Evolutionary conservation across 1,140 invertebrate species (phyloP), one percentile per base, ranked within the genome.

Genomic region (Pseudobourletiella spinata): DNA sequence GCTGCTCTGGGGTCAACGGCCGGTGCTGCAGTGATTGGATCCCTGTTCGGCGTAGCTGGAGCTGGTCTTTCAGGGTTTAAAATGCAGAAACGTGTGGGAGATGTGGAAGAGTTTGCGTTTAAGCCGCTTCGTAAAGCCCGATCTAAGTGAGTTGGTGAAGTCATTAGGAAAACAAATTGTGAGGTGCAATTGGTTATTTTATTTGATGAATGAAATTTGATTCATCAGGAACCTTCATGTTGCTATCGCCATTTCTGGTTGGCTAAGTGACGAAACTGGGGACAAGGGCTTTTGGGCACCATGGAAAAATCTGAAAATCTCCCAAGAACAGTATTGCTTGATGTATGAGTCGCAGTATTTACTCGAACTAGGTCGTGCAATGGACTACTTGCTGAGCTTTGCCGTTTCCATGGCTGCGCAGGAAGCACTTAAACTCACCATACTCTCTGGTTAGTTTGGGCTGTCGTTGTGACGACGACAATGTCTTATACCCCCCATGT

Each of bases 371-470:
- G 84, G 85, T 3, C 74, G 79, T 67, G 82, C 82, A 14, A 77
- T 85, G 65, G 83, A 85, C 61, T 83, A 84, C 63, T 76, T 85
- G 30, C 73, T 85, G 20, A 80, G 77, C 62, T 82, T 84, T 66
- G 85, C 83, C 39, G 78, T 86, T 24, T 78, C 80, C 15, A 78
- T 84, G 73, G 84, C 84, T 18, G 82, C 84, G 11, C 84, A 86
- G 71, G 84, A 87, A 73, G 82, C 83, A n/a, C 76, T 88, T 0
- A 86, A 87, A 73, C 83, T 83, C 62, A 87, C 86, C 20, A 79
- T 86, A 57, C 73, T 88, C 16, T 81, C 83, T 61, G 81, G 83
- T 84, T 70, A 60, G 72, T 56, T 46, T 20, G 8, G n/a, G n/a
- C n/a, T n/a, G n/a, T n/a, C n/a, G n/a, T n/a, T n/a, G n/a, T 32